Base-by-base conservation (phyloP, 2,797 vertebrate species). In the Sebastes matsubarae region DNA sequence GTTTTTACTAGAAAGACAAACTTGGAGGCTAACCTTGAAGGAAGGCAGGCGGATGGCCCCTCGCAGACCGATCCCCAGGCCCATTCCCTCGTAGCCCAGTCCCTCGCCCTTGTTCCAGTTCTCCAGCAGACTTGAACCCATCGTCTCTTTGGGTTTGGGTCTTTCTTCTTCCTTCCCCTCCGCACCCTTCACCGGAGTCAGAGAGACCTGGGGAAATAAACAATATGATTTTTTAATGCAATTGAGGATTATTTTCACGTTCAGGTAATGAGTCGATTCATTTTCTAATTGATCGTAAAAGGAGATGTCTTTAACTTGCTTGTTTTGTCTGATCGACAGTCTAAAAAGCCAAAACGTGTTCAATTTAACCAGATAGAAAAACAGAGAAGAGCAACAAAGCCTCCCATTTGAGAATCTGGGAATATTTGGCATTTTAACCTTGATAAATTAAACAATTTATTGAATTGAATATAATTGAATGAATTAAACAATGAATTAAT, bases 21-120 rank as follows among this genome's bases (percentile, higher is more conserved):
- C 18, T 30, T 50, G 1, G 18, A 59, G 3, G 36, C 50, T 75
- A 78, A 98, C 99, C 96, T 99, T 99, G 89, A 99, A 99, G 89
- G 99, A 99, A 0, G 98, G 98, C 80, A 99, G 85, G 1, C 98
- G 96, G 86, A 99, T 99, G 88, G 97, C 97, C 30, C 99, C 98
- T 1, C 98, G 96, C 42, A 99, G 85, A 18, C 98, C 96, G 3
- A 99, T 99, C 73, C 98, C 97, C 83, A 99, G 88, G 71, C 98
- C 98, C 25, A 99, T 97, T 9, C 97, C 97, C 87, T 99, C 98
- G 0, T 97, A 99, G 65, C 97, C 97, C 66, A 99, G 93, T 7
- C 96, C 97, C 82, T 99, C 98, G 6, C 97, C 98, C 92, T 99
- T 99, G 94, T 97, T 97, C 98, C 98, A 99, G 75, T 97, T 99